Conservation (phyloP, 2,888 invertebrate species). For the Nebria salina region DNA sequence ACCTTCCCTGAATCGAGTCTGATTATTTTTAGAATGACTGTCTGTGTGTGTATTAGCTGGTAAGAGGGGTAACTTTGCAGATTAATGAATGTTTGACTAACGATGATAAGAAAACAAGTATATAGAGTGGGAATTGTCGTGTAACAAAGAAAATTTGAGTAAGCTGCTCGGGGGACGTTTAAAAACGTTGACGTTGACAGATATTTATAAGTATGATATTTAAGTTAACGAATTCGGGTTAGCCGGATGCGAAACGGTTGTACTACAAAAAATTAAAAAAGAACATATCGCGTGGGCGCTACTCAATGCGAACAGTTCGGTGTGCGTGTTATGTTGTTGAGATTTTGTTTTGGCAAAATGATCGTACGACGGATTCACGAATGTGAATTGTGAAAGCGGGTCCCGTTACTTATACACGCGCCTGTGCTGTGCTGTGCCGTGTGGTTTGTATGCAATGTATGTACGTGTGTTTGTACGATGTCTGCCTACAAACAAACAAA, state of each 20-base stretch:
- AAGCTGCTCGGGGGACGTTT: neutral
- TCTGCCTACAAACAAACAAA: neutral
- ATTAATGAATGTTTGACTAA: too few species aligned
- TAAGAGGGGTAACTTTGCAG: too few species aligned
- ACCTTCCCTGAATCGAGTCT: too few species aligned
- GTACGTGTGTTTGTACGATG: neutral
- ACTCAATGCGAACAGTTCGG: neutral
- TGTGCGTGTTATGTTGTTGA: neutral
- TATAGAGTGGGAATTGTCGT: too few species aligned
- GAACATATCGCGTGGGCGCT: neutral
- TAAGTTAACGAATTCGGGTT: neutral
- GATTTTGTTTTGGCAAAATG: neutral
- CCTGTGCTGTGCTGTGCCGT: too few species aligned
- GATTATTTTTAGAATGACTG: too few species aligned
- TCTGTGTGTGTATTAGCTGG: too few species aligned
- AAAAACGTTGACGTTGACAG: neutral
- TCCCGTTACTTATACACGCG: neutral
- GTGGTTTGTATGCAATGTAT: neutral
- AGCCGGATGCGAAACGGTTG: neutral
- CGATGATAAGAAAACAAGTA: too few species aligned
- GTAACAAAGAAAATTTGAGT: neutral
- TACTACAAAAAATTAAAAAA: neutral
- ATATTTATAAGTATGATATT: neutral
- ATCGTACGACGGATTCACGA: neutral
- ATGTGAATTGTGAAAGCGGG: conserved; percentile 1